Evolutionary conservation across 2,113 vertebrate genomes (phyloP).

Genomic region (Parotia lawesii): DNA sequence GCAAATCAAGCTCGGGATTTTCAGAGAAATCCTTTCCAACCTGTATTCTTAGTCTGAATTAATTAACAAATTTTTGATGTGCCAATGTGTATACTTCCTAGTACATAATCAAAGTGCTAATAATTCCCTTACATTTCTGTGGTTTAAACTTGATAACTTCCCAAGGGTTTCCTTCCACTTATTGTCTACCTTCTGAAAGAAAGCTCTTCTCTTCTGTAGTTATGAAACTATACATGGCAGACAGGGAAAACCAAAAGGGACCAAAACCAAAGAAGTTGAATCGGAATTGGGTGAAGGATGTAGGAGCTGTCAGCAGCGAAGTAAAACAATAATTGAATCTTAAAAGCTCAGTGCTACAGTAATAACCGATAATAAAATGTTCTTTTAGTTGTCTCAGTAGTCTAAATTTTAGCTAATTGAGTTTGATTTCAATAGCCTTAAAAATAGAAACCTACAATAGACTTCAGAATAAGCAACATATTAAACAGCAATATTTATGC

Average conservation of each 20-base stretch:
- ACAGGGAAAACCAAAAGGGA: conserved; percentile 6
- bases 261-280: not conserved
- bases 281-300: conserved; percentile 12
- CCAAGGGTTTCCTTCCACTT: not conserved
- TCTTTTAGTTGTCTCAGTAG: conserved; percentile 34
- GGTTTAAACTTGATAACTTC: not conserved
- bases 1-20: not conserved
- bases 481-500: not conserved
- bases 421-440: conserved; percentile 52
- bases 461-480: not conserved
- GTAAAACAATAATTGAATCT: conserved; percentile 57
- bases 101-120: not conserved
- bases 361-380: conserved; percentile 53
- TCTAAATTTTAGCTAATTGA: conserved; percentile 49
- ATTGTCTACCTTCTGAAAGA: not conserved
- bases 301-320: conserved; percentile 25
- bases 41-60: not conserved
- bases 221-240: conserved; percentile 5
- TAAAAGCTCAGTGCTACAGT: conserved; percentile 33
- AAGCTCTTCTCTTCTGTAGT: not conserved
- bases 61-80: not conserved
- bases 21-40: not conserved
- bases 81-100: not conserved
- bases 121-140: not conserved
- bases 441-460: conserved; percentile 30